Base-by-base conservation (phyloP, 2,113 vertebrate genomes). In the Axis porcinus region DNA sequence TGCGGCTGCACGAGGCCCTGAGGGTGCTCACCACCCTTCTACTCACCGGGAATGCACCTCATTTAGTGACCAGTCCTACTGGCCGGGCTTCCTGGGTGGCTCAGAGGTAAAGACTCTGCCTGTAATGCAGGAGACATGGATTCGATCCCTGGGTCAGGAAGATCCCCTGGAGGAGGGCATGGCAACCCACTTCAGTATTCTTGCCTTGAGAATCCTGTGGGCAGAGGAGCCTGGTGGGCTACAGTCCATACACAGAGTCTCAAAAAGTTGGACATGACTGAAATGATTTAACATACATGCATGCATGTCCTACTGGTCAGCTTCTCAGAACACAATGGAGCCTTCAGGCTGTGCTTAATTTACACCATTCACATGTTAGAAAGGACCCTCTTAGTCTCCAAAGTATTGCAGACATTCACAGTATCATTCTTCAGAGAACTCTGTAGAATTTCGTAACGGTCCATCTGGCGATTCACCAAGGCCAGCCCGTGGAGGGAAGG, bases 391-490 rank as follows among this genome's bases (percentile, higher is more conserved):
- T 19, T 12, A 1, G 21, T 10, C 67, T 79, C 25, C 11, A 9
- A 8, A 52, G 17, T 3, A 7, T 30, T 12, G 4, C 0, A 21
- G 4, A 62, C 19, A 2, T 2, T 3, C 57, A 47, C 76, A 36
- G 2, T 6, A 6, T 28, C 14, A 33, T 15, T 45, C n/a, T 10
- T n/a, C 2, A 67, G n/a, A 23, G 40, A 6, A 3, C 2, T 13
- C 33, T 9, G 25, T 9, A 33, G 30, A 50, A 11, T 1, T 2
- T 25, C 3, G 0, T 47, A 11, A 21, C 12, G 0, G 6, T 4
- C 25, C 89, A 19, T 74, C 28, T 3, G 6, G n/a, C n/a, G 0
- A 4, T 1, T 36, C 88, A 27, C n/a, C 33, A 11, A 70, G 84
- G 30, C 11, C 21, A 3, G 6, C 47, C 17, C 0, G 0, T 3